Conservation (phyloP, 2,113 vertebrate genomes). For the Gallinago media region DNA sequence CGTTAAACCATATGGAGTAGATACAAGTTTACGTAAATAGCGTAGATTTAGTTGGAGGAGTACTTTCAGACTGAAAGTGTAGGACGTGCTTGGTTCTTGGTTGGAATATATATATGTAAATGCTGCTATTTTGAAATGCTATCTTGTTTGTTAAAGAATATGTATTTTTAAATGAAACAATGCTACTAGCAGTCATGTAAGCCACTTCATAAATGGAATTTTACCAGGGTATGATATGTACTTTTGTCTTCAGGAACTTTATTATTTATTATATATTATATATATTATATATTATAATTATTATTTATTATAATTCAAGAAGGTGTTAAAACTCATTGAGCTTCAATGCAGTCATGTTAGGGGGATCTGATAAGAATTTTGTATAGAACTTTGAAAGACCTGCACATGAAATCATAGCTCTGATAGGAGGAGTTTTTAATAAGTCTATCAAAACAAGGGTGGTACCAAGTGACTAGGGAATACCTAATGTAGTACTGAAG, state of each 20-base stretch:
- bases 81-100: not conserved
- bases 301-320: not conserved
- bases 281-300: not conserved
- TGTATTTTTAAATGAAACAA: not conserved
- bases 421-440: constrained; percentile 2
- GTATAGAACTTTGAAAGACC: not conserved
- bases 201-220: not conserved
- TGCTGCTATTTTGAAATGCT: not conserved
- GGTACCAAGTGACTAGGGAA: not conserved
- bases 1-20: not conserved
- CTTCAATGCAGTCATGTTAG: not conserved
- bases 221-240: not conserved
- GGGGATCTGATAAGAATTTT: not conserved
- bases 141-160: not conserved
- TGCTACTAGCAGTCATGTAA: not conserved
- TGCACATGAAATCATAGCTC: not conserved
- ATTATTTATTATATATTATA: not conserved
- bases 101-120: not conserved
- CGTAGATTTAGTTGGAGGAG: not conserved
- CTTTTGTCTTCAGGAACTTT: not conserved
- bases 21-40: not conserved
- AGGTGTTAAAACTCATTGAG: not conserved
- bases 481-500: not conserved
- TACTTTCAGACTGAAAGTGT: not conserved
- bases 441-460: not conserved